phyloP scores from a whole-genome alignment of 2,888 invertebrate genomes.

The Acrocyrtus sp. region DNA sequence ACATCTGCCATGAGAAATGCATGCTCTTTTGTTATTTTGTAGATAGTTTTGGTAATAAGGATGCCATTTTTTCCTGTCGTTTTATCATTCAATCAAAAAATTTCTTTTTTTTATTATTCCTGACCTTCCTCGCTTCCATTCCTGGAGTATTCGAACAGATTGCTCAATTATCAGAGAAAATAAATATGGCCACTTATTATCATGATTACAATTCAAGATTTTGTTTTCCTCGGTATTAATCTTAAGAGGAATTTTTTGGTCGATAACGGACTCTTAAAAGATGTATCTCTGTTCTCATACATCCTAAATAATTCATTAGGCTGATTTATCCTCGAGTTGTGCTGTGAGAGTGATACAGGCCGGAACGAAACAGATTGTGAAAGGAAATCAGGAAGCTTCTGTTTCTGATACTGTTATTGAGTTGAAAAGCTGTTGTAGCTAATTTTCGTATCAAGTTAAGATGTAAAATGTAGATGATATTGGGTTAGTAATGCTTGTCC shows the following conservation, averaged over 20 bases:
- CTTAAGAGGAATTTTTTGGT: conserved; percentile 5
- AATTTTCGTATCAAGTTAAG: no score
- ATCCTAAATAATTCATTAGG: conserved; percentile 40
- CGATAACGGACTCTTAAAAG: conserved; percentile 18
- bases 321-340: conserved; percentile 19
- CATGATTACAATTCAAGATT: conserved; percentile 12
- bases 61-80: no score
- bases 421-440: no score
- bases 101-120: no score
- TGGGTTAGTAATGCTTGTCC: neutral
- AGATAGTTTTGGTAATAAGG: no score
- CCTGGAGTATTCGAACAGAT: conserved; percentile 17
- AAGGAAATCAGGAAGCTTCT: conserved; percentile 42
- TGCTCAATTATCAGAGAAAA: conserved; percentile 32
- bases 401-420: conserved; percentile 28
- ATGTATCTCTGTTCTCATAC: no score
- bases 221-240: neutral
- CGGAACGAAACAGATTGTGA: no score
- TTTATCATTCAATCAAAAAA: conserved; percentile 7
- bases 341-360: conserved; percentile 10
- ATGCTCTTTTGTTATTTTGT: no score
- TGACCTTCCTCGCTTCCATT: no score
- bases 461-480: no score
- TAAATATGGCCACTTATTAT: no score
- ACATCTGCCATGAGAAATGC: no score